These are phyloP conservation scores for Lerema accius DNA, from an alignment of 1,140 invertebrate species.

Conservation along the genomic window DNA sequence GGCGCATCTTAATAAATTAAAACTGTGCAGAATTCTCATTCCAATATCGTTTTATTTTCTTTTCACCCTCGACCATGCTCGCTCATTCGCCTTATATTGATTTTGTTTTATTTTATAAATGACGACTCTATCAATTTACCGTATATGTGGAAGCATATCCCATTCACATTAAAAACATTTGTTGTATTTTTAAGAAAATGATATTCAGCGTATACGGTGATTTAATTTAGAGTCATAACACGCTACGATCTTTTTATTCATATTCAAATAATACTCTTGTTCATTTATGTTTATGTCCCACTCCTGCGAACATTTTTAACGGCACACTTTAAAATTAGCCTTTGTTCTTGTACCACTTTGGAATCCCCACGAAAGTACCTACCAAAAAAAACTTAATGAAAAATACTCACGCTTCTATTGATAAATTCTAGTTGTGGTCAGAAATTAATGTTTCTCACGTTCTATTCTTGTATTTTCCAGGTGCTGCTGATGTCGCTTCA, in stretches of 20 bases:
- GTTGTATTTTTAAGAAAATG: constrained; percentile 41
- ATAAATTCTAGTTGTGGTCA: too few species aligned
- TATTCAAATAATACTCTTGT: too few species aligned
- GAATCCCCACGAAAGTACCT: too few species aligned
- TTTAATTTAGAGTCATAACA: too few species aligned
- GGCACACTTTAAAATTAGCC: too few species aligned
- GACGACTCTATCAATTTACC: constrained; percentile 53
- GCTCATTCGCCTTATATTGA: constrained; percentile 61
- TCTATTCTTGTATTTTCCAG: constrained; percentile 55
- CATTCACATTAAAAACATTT: constrained; percentile 46
- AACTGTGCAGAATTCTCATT: constrained; percentile 79
- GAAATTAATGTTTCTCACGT: constrained; percentile 6
- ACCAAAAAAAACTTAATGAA: too few species aligned
- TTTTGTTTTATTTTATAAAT: constrained; percentile 61
- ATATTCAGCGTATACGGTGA: not conserved
- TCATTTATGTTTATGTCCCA: too few species aligned
- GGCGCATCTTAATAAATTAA: constrained; percentile 81
- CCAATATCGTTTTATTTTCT: constrained; percentile 73
- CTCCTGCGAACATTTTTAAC: too few species aligned
- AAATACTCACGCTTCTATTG: too few species aligned
- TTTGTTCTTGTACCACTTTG: too few species aligned
- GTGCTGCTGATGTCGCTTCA: constrained; percentile 63
- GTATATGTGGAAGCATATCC: constrained; percentile 52
- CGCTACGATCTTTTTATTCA: too few species aligned
- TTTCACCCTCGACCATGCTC: constrained; percentile 54